Evolutionary conservation across 2,113 vertebrate species (phyloP), one percentile per base, ranked within the genome.

Genomic region (Pardalotus punctatus): DNA sequence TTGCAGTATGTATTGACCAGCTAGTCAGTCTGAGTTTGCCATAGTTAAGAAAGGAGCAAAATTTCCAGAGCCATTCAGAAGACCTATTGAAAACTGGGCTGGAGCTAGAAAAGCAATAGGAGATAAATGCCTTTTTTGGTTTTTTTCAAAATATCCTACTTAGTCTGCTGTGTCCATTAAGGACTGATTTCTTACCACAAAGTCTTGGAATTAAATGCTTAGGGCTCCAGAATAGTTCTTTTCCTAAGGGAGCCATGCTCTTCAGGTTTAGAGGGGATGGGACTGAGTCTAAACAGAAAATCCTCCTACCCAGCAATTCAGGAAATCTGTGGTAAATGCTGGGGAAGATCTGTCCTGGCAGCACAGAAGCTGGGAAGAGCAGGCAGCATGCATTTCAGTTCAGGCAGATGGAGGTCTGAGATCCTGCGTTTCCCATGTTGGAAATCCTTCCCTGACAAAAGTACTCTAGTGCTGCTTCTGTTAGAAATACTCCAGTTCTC

Each of bases 131-230:
- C 48, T 47, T 84, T 88, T 79, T 64, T 82, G 24, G 21, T 45
- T 81, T 86, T 86, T 70, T 80, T 73, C 27, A n/a, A 14, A 82
- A 56, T 67, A 54, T 16, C 18, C 35, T 80, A 57, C 42, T 50
- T 81, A 61, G 80, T 76, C 90, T 93, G 65, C 22, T 88, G 2
- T 93, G 94, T 96, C 93, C 60, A 78, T 93, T 87, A 93, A 73
- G 76, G 47, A 67, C 40, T 74, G 56, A 65, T 22, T 87, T 93
- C 22, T 60, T 93, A 86, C 81, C 81, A 42, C 61, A 65, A 40
- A 58, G 33, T 76, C 42, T 73, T 80, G 73, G 74, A 86, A 69
- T 65, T 85, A 90, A 94, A 70, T 85, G 16, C 33, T 53, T 42
- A 29, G 38, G 47, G 22, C 29, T 93, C 71, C 90, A 76, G 43